Evolutionary conservation across 1,140 invertebrate species (phyloP).

Genomic region (Meloidogyne hapla): DNA sequence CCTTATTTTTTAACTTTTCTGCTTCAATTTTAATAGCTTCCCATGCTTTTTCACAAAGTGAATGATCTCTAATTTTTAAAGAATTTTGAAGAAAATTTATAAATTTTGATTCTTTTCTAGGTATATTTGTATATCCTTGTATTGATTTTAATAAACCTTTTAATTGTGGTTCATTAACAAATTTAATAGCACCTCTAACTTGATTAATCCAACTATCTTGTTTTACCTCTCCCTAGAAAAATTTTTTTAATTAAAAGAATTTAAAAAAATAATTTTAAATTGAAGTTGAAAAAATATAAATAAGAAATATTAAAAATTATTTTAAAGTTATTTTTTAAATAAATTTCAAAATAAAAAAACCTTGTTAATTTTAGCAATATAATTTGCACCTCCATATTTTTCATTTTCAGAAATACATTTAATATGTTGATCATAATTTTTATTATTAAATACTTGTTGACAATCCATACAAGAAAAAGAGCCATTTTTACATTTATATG

Average conservation of each 20-base stretch:
- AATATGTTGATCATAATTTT: constrained; percentile 79
- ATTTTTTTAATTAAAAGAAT: no score
- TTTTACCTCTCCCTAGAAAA: constrained; percentile 84
- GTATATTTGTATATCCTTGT: constrained; percentile 79
- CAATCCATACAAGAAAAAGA: constrained; percentile 83
- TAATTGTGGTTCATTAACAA: constrained; percentile 68
- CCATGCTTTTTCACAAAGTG: constrained; percentile 47
- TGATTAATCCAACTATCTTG: constrained; percentile 84
- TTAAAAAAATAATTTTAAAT: no score
- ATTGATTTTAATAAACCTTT: constrained; percentile 74
- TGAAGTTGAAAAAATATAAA: constrained; percentile 63
- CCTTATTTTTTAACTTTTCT: constrained; percentile 17
- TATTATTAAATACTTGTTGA: constrained; percentile 73
- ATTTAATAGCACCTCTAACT: constrained; percentile 74
- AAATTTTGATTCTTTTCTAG: constrained; percentile 86
- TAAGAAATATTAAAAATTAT: constrained; percentile 20
- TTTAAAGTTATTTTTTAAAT: neutral
- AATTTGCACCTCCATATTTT: constrained; percentile 82
- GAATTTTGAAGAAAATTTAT: constrained; percentile 69
- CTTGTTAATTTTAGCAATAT: constrained; percentile 71
- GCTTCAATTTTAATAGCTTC: constrained; percentile 52
- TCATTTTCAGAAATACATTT: constrained; percentile 87
- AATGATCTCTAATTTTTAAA: constrained; percentile 52
- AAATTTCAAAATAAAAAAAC: constrained; percentile 24
- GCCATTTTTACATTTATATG: constrained; percentile 64